These are phyloP conservation scores for Cardinalis cardinalis DNA, from an alignment of 2,113 vertebrate genomes.

Conservation along the genomic window DNA sequence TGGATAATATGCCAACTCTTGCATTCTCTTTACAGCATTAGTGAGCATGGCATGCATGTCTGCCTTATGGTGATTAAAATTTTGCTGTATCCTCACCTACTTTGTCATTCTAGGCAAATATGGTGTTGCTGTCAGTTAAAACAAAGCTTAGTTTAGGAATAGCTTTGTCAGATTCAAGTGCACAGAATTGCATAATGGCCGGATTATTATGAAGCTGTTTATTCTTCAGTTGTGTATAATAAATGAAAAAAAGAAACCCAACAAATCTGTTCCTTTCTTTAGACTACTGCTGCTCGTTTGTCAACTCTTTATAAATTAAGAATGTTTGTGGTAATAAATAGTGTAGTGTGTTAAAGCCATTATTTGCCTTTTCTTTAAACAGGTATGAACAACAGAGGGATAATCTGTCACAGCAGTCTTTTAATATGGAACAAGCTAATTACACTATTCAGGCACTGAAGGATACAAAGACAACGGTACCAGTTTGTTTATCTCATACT, in stretches of 20 bases:
- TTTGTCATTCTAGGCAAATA: not conserved
- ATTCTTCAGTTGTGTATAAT: not conserved
- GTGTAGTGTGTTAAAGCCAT: not conserved
- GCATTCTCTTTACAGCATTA: not conserved
- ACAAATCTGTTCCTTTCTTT: not conserved
- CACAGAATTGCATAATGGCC: not conserved
- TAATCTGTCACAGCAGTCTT: slow-evolving; percentile 95
- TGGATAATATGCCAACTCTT: not conserved
- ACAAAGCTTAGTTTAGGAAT: not conserved
- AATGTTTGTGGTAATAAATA: not conserved
- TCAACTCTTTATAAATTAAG: not conserved
- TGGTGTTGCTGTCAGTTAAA: not conserved
- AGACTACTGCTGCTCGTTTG: not conserved
- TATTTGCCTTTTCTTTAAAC: not conserved
- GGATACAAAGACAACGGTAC: slow-evolving; percentile 98
- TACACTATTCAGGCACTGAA: slow-evolving; percentile 96
- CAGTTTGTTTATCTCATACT: not conserved
- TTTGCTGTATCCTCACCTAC: not conserved
- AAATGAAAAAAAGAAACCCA: not conserved
- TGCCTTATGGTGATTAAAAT: not conserved
- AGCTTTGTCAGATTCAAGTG: not conserved
- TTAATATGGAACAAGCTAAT: slow-evolving; percentile 99
- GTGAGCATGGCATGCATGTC: not conserved
- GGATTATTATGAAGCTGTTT: not conserved
- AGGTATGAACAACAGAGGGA: slow-evolving; percentile 97